Base-by-base conservation (phyloP, 2,888 invertebrate species). In the Agriotes lineatus region DNA sequence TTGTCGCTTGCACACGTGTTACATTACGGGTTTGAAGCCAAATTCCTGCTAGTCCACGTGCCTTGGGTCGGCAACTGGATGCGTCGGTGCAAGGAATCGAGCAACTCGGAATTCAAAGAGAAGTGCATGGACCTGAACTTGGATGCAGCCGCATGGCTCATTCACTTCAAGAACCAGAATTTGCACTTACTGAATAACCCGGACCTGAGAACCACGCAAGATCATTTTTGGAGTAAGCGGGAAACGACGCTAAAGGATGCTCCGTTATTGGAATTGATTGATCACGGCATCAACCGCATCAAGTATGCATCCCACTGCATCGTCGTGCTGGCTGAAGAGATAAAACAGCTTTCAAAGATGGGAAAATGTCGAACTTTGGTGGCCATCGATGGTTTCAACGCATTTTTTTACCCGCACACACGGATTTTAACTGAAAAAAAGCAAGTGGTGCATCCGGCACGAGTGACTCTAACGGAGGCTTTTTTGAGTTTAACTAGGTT, bases 321-420 rank as follows among this genome's bases (percentile, higher is more conserved):
- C 42, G 90, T 90, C 52, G 93, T 90, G 0, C 82, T 99, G 0
- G 82, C 96, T 0, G 82, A 88, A 18, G 98, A 99, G 85, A 84
- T 99, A 10, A 96, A 96, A 82, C 76, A 79, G 12, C 85, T 90
- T 0, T 90, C 93, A 0, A 89, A 81, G 6, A 85, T 81, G 39
- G 90, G 90, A 39, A 86, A 86, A 74, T 92, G 95, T 79, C 95
- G 93, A 85, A 90, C 94, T 9, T 88, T 98, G 80, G 94, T 98
- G 0, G 92, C 93, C 0, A 88, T 97, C 67, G 97, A 97, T 86
- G 97, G 96, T 0, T 95, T 91, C 76, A 99, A 99, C 86, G 90
- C 91, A n/a, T 93, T 98, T 79, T 96, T 92, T 83, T 88, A 91
- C 78, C 89, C 90, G 0, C 76, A 87, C 18, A 93, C 95, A 0